A percentile compares a stretch with the other conserved stretches of the same genome.
Conservation (phyloP, 2,888 invertebrate species). For the Trichogramma dendrolimi region DNA sequence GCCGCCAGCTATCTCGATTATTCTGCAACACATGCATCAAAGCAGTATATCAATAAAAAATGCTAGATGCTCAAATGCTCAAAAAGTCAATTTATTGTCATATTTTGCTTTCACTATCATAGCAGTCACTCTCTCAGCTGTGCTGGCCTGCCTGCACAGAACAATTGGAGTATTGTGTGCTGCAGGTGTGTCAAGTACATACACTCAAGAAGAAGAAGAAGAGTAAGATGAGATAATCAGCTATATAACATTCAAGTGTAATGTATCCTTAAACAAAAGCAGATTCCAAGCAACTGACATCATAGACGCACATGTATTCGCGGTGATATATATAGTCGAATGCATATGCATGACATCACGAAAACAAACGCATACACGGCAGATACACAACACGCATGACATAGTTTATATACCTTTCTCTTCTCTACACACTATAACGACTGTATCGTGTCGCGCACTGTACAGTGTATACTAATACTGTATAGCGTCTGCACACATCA, state of each 20-base stretch:
- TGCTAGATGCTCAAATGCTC: not conserved
- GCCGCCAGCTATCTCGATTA: constrained; percentile 76
- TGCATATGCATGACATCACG: no score
- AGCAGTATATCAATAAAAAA: not conserved
- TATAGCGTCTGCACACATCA: no score
- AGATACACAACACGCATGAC: no score
- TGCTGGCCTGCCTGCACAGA: not conserved
- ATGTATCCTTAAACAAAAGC: constrained; percentile 5
- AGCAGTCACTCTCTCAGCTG: not conserved
- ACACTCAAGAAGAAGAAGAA: not conserved
- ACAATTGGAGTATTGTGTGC: constrained; percentile 9
- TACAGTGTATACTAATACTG: no score
- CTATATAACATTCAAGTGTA: not conserved
- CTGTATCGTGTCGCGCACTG: no score
- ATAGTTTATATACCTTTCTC: no score
- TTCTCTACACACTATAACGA: no score
- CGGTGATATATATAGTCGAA: no score
- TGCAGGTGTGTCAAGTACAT: not conserved
- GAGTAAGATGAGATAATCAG: no score
- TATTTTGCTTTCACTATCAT: no score
- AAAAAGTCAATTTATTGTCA: no score
- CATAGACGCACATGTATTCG: constrained; percentile 4
- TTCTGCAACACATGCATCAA: constrained; percentile 52
- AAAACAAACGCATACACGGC: no score
- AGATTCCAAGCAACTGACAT: constrained; percentile 27